Evolutionary conservation across 2,113 vertebrate species (phyloP).

Genomic region (Syngnathoides biaculeatus): DNA sequence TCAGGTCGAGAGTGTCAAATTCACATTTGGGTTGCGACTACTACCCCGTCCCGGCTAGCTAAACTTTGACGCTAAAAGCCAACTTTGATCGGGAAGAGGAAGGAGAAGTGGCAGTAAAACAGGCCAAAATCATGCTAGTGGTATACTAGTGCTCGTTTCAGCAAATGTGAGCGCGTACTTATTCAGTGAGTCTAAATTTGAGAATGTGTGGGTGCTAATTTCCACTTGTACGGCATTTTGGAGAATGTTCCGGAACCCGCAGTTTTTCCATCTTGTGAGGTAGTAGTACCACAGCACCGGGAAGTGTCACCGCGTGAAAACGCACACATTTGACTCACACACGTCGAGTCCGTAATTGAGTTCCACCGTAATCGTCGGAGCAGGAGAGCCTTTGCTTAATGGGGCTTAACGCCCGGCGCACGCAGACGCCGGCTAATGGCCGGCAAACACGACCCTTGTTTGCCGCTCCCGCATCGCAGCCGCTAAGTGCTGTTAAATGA

Average conservation of each 20-base stretch:
- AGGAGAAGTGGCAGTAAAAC: background rate
- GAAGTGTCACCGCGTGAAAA: background rate
- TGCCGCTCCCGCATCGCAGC: slow-evolving; percentile 13
- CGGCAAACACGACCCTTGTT: slow-evolving; percentile 68
- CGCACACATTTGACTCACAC: slow-evolving; percentile 51
- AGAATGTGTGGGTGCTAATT: too few species aligned
- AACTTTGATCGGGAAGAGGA: too few species aligned
- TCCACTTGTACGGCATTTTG: background rate
- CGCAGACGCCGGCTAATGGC: slow-evolving; percentile 82
- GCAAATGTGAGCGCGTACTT: too few species aligned
- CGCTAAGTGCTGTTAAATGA: slow-evolving; percentile 80
- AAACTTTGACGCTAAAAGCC: too few species aligned
- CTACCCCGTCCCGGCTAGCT: too few species aligned
- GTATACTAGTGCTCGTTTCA: too few species aligned
- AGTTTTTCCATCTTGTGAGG: background rate
- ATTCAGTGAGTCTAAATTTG: too few species aligned
- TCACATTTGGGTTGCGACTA: too few species aligned
- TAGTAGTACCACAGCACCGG: too few species aligned
- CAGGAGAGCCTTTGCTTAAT: slow-evolving; percentile 88
- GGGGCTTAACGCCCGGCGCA: slow-evolving; percentile 67
- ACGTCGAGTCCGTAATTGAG: slow-evolving; percentile 82
- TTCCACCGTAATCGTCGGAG: slow-evolving; percentile 90
- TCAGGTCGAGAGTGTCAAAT: too few species aligned
- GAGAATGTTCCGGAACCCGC: background rate
- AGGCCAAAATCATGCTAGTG: background rate